Evolutionary conservation across 2,113 vertebrate species (phyloP).

Genomic region (Laticauda colubrina): DNA sequence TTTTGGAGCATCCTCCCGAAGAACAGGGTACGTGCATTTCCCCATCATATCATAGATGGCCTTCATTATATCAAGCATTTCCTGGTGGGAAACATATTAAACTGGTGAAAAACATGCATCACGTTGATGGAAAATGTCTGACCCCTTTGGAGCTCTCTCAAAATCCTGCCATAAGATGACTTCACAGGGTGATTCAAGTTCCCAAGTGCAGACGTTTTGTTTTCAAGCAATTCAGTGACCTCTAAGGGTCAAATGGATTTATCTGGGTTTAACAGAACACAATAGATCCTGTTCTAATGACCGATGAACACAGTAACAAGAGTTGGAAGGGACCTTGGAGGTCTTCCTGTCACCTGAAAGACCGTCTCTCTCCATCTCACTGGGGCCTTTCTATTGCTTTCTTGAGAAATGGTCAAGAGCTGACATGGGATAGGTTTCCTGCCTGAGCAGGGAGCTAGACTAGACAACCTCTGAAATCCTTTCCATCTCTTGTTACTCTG

Average conservation of each 20-base stretch:
- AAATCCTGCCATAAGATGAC: neutral
- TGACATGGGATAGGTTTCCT: neutral
- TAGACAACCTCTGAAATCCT: no score
- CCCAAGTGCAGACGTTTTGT: neutral
- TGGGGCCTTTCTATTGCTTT: neutral
- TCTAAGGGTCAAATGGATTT: neutral
- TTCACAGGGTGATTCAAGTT: neutral
- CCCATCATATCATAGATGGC: slow-evolving; percentile 99
- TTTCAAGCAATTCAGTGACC: neutral
- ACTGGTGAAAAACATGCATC: neutral
- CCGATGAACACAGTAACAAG: neutral
- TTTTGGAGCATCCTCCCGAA: slow-evolving; percentile 92
- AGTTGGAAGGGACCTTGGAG: neutral
- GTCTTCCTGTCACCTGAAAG: neutral
- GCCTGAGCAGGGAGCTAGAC: no score
- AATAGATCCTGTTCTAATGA: neutral
- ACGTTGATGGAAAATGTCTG: neutral
- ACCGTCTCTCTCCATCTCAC: neutral
- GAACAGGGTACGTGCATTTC: slow-evolving; percentile 92
- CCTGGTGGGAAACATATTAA: slow-evolving; percentile 72
- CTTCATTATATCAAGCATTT: slow-evolving; percentile 99
- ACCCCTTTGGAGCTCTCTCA: neutral
- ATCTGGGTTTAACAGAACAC: neutral
- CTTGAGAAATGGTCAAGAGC: neutral
- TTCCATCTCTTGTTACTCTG: no score